Conservation (phyloP, 2,888 invertebrate genomes). For the Sipha maydis region DNA sequence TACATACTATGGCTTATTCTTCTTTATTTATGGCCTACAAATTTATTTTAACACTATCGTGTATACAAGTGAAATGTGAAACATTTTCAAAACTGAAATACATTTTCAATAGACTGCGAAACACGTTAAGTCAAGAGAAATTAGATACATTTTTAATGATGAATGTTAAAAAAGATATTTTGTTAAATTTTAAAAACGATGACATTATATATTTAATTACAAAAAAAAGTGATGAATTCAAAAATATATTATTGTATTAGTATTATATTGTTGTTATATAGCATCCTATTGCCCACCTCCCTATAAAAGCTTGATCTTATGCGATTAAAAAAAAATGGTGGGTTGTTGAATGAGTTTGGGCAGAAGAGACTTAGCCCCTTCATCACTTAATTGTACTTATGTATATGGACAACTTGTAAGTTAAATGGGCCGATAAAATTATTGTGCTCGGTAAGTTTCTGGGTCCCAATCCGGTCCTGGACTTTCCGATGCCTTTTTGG, state of each 20-base stretch:
- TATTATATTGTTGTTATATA: constrained; percentile 13
- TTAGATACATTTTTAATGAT: constrained; percentile 9
- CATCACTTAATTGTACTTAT: constrained; percentile 7
- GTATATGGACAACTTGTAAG: constrained; percentile 15
- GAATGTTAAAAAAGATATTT: constrained; percentile 13
- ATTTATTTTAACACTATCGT: no score
- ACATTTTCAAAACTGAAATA: constrained; percentile 7
- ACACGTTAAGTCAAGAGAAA: constrained; percentile 1
- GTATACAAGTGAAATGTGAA: neutral
- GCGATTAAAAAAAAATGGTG: constrained; percentile 1
- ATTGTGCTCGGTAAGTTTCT: no score
- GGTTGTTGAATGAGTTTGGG: constrained; percentile 9
- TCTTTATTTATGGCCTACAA: neutral
- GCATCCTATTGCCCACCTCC: neutral
- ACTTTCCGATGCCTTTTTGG: no score
- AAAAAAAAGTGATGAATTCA: constrained; percentile 4
- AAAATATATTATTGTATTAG: constrained; percentile 4
- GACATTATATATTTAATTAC: constrained; percentile 14
- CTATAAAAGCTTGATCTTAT: constrained; percentile 29
- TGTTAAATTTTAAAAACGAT: constrained; percentile 10
- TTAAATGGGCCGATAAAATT: no score
- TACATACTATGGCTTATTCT: neutral
- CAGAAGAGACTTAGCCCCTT: neutral
- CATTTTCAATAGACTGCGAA: constrained; percentile 7
- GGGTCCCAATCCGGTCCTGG: no score